Conservation (phyloP, 92 coral and sea anemone genomes). For the Heteractis magnifica region DNA sequence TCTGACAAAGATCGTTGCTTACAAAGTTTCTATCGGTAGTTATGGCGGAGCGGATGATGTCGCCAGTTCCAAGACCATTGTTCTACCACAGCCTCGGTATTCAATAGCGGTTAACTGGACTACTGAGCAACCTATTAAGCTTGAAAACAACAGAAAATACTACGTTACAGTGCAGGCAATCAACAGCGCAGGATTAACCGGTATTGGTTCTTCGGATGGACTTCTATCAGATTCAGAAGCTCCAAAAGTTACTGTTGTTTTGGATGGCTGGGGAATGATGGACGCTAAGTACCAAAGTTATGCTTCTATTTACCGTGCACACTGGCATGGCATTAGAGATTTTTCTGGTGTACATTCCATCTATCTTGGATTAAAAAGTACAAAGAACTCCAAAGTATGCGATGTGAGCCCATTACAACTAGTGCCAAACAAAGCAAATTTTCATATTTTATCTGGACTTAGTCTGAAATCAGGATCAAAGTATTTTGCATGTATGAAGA, state of each 20-base stretch:
- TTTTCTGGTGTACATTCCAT: conserved; percentile 55
- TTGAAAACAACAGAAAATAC: conserved; percentile 57
- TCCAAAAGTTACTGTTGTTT: conserved; percentile 47
- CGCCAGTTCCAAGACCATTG: conserved; percentile 23
- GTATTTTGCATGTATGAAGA: conserved; percentile 61
- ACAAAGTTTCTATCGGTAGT: conserved; percentile 69
- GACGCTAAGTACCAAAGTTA: conserved; percentile 65
- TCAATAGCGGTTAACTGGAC: conserved; percentile 70
- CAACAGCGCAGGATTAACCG: conserved; percentile 62
- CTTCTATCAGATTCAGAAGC: conserved; percentile 64
- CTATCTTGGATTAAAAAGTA: conserved; percentile 53
- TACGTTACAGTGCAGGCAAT: conserved; percentile 58
- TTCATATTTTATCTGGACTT: conserved; percentile 48
- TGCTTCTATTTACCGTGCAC: conserved; percentile 63
- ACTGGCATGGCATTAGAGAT: conserved; percentile 73
- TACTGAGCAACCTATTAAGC: conserved; percentile 9
- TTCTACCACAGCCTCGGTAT: conserved; percentile 5
- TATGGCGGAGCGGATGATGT: conserved; percentile 76
- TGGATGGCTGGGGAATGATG: conserved; percentile 78
- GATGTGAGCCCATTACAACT: conserved; percentile 47
- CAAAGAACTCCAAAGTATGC: conserved; percentile 29
- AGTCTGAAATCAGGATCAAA: conserved; percentile 57
- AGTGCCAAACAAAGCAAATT: conserved; percentile 29
- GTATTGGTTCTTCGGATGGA: conserved; percentile 53
- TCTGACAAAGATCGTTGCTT: conserved; percentile 44